Conservation (phyloP, 2,888 invertebrate species). For the Pterobdella sp. region DNA sequence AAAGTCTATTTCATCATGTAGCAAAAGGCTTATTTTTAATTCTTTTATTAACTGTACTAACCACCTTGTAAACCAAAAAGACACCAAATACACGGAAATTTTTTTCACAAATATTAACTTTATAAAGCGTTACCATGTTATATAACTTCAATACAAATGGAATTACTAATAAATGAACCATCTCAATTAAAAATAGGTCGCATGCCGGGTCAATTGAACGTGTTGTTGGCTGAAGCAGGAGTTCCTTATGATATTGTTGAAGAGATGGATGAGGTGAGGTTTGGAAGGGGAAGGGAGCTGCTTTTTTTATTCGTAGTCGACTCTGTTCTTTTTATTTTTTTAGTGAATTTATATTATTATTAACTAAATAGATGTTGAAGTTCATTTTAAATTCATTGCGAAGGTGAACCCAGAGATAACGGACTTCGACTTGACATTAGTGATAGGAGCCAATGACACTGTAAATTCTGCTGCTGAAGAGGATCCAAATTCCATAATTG, state of each 20-base stretch:
- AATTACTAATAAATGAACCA: not conserved
- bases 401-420: slow-evolving; percentile 62
- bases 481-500: slow-evolving; percentile 81
- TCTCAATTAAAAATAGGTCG: slow-evolving; percentile 57
- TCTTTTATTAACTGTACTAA: too few relatives aligned
- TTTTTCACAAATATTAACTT: too few relatives aligned
- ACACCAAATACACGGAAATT: too few relatives aligned
- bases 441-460: slow-evolving; percentile 82
- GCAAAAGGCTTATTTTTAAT: too few relatives aligned
- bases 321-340: slow-evolving; percentile 58
- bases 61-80: too few relatives aligned
- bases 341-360: not conserved
- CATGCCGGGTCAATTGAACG: slow-evolving; percentile 85
- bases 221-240: slow-evolving; percentile 83
- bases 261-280: slow-evolving; percentile 75
- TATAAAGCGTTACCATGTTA: too few relatives aligned
- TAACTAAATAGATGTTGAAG: not conserved
- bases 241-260: slow-evolving; percentile 79
- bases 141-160: too few relatives aligned
- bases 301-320: slow-evolving; percentile 77
- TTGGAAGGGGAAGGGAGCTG: slow-evolving; percentile 66
- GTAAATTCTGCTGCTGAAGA: slow-evolving; percentile 83
- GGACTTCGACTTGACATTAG: slow-evolving; percentile 65
- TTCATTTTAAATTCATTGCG: too few relatives aligned
- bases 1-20: too few relatives aligned